phyloP scores from a whole-genome alignment of 1,140 invertebrate species.

The Drosophila murphyi region DNA sequence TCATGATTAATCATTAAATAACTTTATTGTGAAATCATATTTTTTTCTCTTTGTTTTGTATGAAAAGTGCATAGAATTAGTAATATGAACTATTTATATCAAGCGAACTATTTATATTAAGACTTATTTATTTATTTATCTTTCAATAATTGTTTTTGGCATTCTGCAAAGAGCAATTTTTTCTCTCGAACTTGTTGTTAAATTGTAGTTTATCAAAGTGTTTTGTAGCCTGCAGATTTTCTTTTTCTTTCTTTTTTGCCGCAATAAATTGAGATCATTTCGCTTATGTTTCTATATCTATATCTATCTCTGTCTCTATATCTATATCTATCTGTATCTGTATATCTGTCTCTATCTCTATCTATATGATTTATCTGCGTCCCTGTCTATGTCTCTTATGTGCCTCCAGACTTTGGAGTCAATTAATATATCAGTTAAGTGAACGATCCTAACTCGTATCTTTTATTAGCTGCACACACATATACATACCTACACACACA shows the following conservation, averaged over 20 bases:
- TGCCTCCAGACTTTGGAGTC: background rate
- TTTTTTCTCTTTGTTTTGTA: too few species aligned
- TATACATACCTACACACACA: too few species aligned
- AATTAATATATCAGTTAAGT: too few species aligned
- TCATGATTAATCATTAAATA: too few species aligned
- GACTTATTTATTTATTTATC: too few species aligned
- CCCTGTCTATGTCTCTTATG: background rate
- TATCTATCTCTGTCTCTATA: background rate
- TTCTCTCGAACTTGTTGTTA: background rate
- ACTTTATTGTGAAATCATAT: too few species aligned
- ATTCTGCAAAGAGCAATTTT: background rate
- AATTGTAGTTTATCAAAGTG: background rate
- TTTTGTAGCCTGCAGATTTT: slow-evolving; percentile 20
- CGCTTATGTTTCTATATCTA: slow-evolving; percentile 13
- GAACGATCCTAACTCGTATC: background rate
- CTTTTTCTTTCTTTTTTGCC: slow-evolving; percentile 14
- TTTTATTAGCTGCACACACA: background rate
- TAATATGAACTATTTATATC: too few species aligned
- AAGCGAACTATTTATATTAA: too few species aligned
- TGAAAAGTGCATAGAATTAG: too few species aligned
- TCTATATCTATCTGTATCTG: background rate
- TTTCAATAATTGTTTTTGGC: too few species aligned
- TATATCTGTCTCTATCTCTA: background rate
- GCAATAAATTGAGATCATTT: slow-evolving; percentile 40
- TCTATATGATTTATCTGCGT: slow-evolving; percentile 1